phyloP scores from a whole-genome alignment of 2,797 vertebrate genomes.

The Margarornis squamiger region DNA sequence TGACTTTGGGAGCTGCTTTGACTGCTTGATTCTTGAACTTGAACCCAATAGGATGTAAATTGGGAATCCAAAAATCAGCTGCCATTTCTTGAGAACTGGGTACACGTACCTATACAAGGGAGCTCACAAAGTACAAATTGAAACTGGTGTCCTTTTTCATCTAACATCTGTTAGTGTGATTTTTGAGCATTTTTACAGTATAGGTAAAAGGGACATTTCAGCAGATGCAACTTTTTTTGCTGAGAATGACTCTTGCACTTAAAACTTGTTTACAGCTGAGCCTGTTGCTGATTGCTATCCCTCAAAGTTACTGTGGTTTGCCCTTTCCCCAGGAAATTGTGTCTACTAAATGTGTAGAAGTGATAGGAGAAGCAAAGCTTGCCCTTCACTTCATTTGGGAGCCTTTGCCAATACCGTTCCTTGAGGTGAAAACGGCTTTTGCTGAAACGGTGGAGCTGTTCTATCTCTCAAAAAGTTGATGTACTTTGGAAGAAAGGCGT shows the following conservation, averaged over 20 bases:
- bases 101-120: not conserved
- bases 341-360: not conserved
- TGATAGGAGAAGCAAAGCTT: not conserved
- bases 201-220: not conserved
- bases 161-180: not conserved
- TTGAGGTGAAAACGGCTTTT: fast-evolving
- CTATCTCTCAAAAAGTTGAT: not conserved
- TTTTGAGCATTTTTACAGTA: not conserved
- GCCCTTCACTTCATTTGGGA: not conserved
- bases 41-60: not conserved
- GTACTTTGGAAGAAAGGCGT: not conserved
- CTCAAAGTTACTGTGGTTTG: not conserved
- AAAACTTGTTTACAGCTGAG: not conserved
- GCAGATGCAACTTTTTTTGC: not conserved
- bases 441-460: not conserved
- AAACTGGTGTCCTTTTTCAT: not conserved
- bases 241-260: not conserved
- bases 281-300: not conserved
- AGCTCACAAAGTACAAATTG: not conserved
- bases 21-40: not conserved
- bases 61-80: not conserved
- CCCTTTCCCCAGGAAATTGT: not conserved
- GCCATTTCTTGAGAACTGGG: not conserved
- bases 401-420: not conserved
- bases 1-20: not conserved